phyloP scores from a whole-genome alignment of 2,888 invertebrate species.

The Philereme transversata region DNA sequence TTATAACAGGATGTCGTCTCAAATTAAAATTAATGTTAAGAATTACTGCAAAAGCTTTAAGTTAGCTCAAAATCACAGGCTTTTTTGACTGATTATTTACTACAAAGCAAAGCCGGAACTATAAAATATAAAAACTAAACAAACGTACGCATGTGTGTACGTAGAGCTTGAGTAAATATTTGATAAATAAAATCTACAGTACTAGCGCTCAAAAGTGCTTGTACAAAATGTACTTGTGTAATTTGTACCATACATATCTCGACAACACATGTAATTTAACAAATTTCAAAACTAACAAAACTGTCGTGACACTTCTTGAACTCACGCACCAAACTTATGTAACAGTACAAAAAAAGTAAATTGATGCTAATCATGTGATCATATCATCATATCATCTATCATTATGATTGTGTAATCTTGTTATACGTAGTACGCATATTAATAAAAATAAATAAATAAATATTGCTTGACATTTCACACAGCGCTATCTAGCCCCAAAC shows the following conservation, averaged over 20 bases:
- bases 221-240: not conserved
- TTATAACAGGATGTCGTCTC: no score
- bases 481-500: no score
- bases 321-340: constrained; percentile 23
- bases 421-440: no score
- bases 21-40: no score
- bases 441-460: no score
- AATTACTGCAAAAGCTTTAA: no score
- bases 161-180: constrained; percentile 8
- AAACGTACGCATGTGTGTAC: not conserved
- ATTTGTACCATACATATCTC: not conserved
- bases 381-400: no score
- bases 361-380: constrained; percentile 14
- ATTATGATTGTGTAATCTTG: no score
- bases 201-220: not conserved
- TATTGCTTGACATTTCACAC: no score
- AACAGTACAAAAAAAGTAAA: constrained; percentile 20
- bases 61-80: no score
- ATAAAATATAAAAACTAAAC: not conserved
- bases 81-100: no score
- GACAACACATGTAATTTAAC: constrained; percentile 1
- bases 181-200: not conserved
- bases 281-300: constrained; percentile 15
- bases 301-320: constrained; percentile 12
- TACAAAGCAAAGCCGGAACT: no score